Base-by-base conservation (phyloP, 2,888 invertebrate genomes). In the Helobdella robusta region DNA sequence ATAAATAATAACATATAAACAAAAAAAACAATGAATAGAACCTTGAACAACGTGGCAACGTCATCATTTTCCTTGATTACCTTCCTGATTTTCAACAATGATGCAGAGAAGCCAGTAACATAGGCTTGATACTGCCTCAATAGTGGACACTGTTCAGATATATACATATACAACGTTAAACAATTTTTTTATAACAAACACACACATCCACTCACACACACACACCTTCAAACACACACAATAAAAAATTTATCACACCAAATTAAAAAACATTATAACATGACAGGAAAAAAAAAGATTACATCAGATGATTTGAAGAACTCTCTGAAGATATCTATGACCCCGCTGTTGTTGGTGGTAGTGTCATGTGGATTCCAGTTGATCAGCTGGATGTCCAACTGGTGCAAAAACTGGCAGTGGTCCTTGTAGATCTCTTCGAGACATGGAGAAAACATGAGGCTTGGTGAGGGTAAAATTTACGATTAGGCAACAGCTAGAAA, bases 71-170 rank as follows among this genome's bases (percentile, higher is more conserved):
- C 74, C 23, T 75, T 71, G 66, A 78, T 77, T 62, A 78, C 75
- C 67, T 78, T 78, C 66, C 77, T 76, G 70, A 81, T 77, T 34
- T 76, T 78, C 66, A 76, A 77, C 44, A 81, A 74, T 30, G 81
- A 76, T 46, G 75, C 75, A 0, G 81, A 79, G 68, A 81, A 80
- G 69, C 80, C 79, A 62, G 77, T 77, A 36, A 80, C 79, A 69
- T 81, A 82, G 48, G 75, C 76, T 54, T 78, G 78, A 72, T 82
- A 82, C 59, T 80, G 72, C 6, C 74, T 69, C 40, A 81, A 71
- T n/a, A 80, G 75, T 68, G 77, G 75, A 54, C 74, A 73, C 72
- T 76, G 72, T 23, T n/a, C n/a, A n/a, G n/a, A n/a, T n/a, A n/a
- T n/a, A n/a, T n/a, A n/a, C n/a, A n/a, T n/a, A n/a, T n/a, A n/a